These are phyloP conservation scores for Drosophila eohydei DNA, from an alignment of 2,888 invertebrate species.

Conservation along the genomic window DNA sequence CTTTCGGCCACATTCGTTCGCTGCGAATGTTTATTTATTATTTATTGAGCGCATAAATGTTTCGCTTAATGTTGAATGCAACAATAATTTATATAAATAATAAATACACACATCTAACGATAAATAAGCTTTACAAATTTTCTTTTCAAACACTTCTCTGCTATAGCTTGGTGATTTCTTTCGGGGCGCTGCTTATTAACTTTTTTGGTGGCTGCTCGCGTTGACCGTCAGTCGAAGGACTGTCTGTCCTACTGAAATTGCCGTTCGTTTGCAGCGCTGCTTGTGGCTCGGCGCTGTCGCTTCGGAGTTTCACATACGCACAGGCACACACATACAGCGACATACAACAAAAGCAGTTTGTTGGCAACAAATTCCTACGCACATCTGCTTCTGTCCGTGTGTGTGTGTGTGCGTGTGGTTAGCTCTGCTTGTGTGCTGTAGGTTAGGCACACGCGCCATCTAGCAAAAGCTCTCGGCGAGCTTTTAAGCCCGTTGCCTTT, in stretches of 20 bases:
- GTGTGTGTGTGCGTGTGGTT: conserved; percentile 36
- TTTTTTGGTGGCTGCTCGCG: conserved; percentile 73
- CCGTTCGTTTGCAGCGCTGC: conserved; percentile 59
- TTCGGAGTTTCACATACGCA: conserved; percentile 58
- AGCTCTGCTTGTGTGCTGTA: conserved; percentile 51
- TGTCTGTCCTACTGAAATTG: conserved; percentile 84
- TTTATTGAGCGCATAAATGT: conserved; percentile 21
- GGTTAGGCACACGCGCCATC: conserved; percentile 74
- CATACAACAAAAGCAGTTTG: conserved; percentile 44
- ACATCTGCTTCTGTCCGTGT: conserved; percentile 37
- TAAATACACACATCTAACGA: not conserved
- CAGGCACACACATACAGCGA: conserved; percentile 5
- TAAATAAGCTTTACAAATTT: conserved; percentile 24
- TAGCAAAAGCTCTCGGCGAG: conserved; percentile 57
- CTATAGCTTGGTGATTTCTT: conserved; percentile 26
- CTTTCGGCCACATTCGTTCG: conserved; percentile 63
- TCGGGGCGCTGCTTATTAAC: conserved; percentile 24
- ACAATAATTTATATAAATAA: conserved; percentile 13
- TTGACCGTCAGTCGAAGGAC: conserved; percentile 85
- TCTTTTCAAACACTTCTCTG: conserved; percentile 18
- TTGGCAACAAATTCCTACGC: conserved; percentile 73
- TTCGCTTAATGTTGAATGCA: conserved; percentile 32
- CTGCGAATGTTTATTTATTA: conserved; percentile 1
- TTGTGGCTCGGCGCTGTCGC: conserved; percentile 44
- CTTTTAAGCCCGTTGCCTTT: conserved; percentile 45